These are phyloP conservation scores for Amphimedon queenslandica DNA, from an alignment of 37 sponge, comb jelly and placozoan genomes.

Conservation along the genomic window DNA sequence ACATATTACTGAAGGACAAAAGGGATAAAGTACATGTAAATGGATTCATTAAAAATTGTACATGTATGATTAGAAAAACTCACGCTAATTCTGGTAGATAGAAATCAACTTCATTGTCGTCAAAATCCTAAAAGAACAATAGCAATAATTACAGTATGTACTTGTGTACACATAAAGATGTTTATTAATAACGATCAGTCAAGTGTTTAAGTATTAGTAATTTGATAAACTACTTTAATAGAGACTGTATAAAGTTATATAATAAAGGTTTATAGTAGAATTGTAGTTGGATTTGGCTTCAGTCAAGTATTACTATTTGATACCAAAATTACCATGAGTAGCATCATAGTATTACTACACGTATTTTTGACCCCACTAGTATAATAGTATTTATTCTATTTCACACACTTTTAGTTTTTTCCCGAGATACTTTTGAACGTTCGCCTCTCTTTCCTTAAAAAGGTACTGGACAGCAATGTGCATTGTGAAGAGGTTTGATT, in stretches of 20 bases:
- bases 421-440: constrained; percentile 77
- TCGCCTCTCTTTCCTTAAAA: constrained; percentile 78
- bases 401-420: constrained; percentile 77
- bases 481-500: constrained; percentile 86
- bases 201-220: too few species aligned
- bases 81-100: constrained; percentile 86
- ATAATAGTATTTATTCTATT: constrained; percentile 3
- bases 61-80: constrained; percentile 22
- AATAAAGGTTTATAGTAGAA: too few species aligned
- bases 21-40: not conserved
- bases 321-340: too few species aligned
- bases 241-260: too few species aligned
- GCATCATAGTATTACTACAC: too few species aligned
- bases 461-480: constrained; percentile 86
- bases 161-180: too few species aligned
- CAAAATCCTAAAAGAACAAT: constrained; percentile 52
- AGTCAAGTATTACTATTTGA: too few species aligned
- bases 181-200: too few species aligned
- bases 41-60: constrained; percentile 5
- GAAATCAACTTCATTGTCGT: constrained; percentile 77
- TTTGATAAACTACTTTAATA: too few species aligned
- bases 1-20: constrained; percentile 59
- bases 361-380: not conserved
- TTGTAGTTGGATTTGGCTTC: too few species aligned
- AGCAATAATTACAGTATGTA: too few species aligned